Evolutionary conservation across 2,797 vertebrate species (phyloP).

Genomic region (Brachyrhaphis roseni): DNA sequence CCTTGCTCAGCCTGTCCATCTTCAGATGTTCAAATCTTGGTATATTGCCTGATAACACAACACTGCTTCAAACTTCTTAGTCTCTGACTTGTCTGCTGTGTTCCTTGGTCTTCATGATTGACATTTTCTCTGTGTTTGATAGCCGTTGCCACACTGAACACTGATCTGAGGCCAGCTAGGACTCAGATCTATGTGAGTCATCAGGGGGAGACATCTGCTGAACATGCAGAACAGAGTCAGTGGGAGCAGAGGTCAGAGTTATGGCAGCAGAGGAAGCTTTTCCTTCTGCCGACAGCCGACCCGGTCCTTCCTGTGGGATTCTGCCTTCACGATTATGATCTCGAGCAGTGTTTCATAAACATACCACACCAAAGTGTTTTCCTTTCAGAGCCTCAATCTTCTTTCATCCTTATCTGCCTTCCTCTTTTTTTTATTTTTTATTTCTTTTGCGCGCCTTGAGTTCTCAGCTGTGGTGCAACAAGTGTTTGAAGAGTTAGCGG

Average conservation of each 20-base stretch:
- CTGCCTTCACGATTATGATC: slow-evolving; percentile 68
- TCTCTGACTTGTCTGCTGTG: background rate
- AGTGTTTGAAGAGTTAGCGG: background rate
- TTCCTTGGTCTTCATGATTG: background rate
- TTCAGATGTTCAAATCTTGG: background rate
- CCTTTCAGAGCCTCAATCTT: slow-evolving; percentile 21
- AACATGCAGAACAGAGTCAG: slow-evolving; percentile 45
- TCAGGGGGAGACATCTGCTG: slow-evolving; percentile 68
- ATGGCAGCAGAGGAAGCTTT: slow-evolving; percentile 34
- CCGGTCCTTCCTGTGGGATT: slow-evolving; percentile 33
- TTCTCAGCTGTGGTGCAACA: background rate
- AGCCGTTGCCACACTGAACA: background rate
- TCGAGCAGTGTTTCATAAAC: slow-evolving; percentile 64
- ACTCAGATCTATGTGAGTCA: slow-evolving; percentile 50
- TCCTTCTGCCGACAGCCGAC: slow-evolving; percentile 21
- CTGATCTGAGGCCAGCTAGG: slow-evolving; percentile 29
- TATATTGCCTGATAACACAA: background rate
- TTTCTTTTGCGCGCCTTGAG: background rate
- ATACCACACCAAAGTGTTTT: slow-evolving; percentile 62
- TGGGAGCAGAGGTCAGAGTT: slow-evolving; percentile 40
- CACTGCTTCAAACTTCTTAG: background rate
- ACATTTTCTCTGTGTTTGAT: background rate
- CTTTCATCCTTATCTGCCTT: slow-evolving; percentile 61
- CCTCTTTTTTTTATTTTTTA: background rate
- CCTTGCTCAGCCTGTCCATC: background rate